These are phyloP conservation scores for Cassiopea andromeda DNA, from an alignment of 30 jellyfish, hydroid and myxozoan genomes.

Conservation along the genomic window DNA sequence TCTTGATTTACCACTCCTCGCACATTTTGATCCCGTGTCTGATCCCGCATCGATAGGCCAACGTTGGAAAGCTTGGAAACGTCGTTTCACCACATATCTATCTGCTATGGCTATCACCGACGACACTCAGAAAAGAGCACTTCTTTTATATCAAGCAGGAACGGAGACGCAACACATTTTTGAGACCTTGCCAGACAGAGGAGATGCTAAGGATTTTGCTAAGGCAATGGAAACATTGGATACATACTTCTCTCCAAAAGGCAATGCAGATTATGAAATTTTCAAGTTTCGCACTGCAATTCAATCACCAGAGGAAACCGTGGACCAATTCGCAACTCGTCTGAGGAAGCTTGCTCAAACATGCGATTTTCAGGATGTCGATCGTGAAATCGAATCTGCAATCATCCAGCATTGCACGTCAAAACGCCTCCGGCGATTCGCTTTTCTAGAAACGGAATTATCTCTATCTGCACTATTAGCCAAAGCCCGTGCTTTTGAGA, in stretches of 20 bases:
- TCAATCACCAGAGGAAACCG: slow-evolving; percentile 5
- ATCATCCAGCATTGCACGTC: slow-evolving; percentile 27
- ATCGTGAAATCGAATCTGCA: slow-evolving; percentile 1
- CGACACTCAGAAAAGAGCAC: too few species aligned
- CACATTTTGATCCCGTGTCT: too few species aligned
- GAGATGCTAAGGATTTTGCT: too few species aligned
- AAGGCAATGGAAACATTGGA: slow-evolving; percentile 16
- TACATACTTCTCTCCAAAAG: slow-evolving; percentile 24
- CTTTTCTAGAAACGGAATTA: slow-evolving; percentile 20
- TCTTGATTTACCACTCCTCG: neutral
- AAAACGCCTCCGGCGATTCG: slow-evolving; percentile 19
- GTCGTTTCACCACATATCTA: too few species aligned
- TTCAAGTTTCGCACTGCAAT: slow-evolving; percentile 21
- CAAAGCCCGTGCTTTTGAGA: slow-evolving; percentile 13
- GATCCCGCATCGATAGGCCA: too few species aligned
- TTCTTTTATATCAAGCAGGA: slow-evolving; percentile 44
- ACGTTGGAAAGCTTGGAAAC: too few species aligned
- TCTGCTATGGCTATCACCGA: too few species aligned
- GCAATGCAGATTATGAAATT: slow-evolving; percentile 8
- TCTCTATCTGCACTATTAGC: neutral
- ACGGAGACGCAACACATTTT: slow-evolving; percentile 27
- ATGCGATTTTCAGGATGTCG: slow-evolving; percentile 1
- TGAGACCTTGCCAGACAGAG: slow-evolving; percentile 22
- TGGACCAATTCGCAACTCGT: slow-evolving; percentile 18
- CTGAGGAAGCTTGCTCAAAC: slow-evolving; percentile 15